Base-by-base conservation (phyloP, 2,113 vertebrate species). In the Ophiodon elongatus region DNA sequence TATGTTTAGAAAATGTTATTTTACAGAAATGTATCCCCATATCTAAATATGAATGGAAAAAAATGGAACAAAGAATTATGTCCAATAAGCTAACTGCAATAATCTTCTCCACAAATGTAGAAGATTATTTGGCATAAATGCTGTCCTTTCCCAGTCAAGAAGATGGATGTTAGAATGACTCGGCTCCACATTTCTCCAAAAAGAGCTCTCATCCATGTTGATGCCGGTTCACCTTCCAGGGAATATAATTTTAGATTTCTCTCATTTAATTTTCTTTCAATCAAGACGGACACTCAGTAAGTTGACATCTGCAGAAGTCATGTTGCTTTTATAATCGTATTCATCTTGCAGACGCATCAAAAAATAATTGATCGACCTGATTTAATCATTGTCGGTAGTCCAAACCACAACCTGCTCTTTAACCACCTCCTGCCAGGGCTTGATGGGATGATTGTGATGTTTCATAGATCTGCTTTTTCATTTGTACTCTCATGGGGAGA, bases 381-480 rank as follows among this genome's bases (percentile, higher is more conserved):
- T 85, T 60, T 66, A 56, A 83, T 91, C 69, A 54, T 57, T 33
- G 57, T 83, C 68, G 70, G 85, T 83, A 79, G 79, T 66, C 79
- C 37, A 72, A 62, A 31, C 64, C 71, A 29, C 1, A 25, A 37
- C 56, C 52, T 19, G 39, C 67, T 45, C 45, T 75, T 74, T 65
- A 52, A n/a, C 79, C 81, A 63, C 80, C 76, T 65, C 86, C 88
- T 80, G 79, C 62, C 4, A 4, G 37, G 21, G 57, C 79, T 73
- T 79, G 25, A 80, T 56, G 4, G 47, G 57, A 78, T 69, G 35
- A 85, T 79, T 62, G 63, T 29, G 62, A 84, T 80, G 67, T 82
- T 47, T 57, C 64, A 87, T 73, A 88, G 67, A 70, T 82, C 66
- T 76, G 56, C 76, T 82, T 87, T 89, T 87, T 83, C 65, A 88